Evolutionary conservation across 2,888 invertebrate species (phyloP).

Genomic region (Colletes collaris): DNA sequence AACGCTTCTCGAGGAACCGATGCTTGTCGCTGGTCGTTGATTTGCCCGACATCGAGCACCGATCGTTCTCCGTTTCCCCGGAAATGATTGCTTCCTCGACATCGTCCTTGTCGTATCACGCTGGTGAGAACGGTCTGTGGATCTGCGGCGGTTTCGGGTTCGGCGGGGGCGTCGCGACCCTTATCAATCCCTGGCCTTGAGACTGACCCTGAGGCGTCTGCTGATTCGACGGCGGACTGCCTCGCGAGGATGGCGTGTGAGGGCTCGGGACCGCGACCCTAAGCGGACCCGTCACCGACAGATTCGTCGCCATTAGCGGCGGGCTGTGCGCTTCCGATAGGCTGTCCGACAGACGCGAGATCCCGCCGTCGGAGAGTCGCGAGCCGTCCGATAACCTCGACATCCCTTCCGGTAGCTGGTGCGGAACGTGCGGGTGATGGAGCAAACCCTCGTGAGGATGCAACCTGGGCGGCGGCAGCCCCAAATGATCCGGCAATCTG

Average conservation of each 20-base stretch:
- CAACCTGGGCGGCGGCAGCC: constrained; percentile 77
- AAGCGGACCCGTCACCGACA: constrained; percentile 80
- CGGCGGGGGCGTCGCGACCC: constrained; percentile 79
- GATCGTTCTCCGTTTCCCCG: constrained; percentile 26
- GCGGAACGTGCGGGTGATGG: constrained; percentile 77
- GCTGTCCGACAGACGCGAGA: constrained; percentile 81
- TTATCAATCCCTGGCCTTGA: constrained; percentile 76
- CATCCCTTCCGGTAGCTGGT: constrained; percentile 77
- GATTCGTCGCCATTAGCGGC: constrained; percentile 81
- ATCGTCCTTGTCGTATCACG: constrained; percentile 78
- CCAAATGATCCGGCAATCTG: constrained; percentile 81
- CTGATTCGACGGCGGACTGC: constrained; percentile 77
- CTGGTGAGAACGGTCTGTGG: constrained; percentile 82
- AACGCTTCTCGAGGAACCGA: constrained; percentile 62
- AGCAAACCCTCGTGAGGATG: constrained; percentile 80
- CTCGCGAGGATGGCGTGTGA: constrained; percentile 81
- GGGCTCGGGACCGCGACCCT: constrained; percentile 81
- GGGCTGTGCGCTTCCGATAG: constrained; percentile 82
- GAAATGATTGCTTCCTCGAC: constrained; percentile 26
- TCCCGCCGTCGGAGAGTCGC: constrained; percentile 80
- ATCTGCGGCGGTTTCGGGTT: constrained; percentile 82
- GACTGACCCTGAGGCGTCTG: constrained; percentile 74
- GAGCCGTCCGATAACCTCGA: constrained; percentile 81
- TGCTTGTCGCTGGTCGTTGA: constrained; percentile 39
- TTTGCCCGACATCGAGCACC: constrained; percentile 15